These are phyloP conservation scores for Nephila pilipes DNA, from an alignment of 1,140 invertebrate species.

Conservation along the genomic window DNA sequence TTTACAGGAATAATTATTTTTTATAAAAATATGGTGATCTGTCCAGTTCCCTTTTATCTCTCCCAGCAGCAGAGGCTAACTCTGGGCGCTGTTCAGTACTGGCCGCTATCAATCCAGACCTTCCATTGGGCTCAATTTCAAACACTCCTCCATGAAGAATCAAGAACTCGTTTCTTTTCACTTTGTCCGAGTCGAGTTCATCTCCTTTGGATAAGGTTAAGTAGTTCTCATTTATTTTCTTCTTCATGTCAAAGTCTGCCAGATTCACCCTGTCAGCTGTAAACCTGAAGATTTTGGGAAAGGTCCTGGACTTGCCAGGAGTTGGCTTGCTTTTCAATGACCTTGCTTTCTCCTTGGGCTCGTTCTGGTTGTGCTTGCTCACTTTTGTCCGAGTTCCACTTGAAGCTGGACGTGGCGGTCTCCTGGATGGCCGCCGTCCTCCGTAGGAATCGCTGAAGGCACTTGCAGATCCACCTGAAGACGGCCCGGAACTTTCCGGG, in stretches of 20 bases:
- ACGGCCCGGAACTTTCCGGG: not conserved
- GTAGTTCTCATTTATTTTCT: conserved; percentile 76
- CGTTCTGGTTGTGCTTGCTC: conserved; percentile 46
- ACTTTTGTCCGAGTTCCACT: conserved; percentile 68
- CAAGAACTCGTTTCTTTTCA: conserved; percentile 76
- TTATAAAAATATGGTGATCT: not conserved
- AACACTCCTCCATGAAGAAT: conserved; percentile 78
- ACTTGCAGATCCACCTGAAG: not conserved
- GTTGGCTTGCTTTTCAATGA: conserved; percentile 28
- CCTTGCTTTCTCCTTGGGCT: conserved; percentile 45
- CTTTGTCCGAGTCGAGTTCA: conserved; percentile 75
- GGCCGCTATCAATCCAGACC: conserved; percentile 7
- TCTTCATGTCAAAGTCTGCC: conserved; percentile 77
- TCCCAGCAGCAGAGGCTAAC: not conserved
- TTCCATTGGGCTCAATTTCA: conserved; percentile 57
- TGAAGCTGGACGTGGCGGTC: conserved; percentile 60
- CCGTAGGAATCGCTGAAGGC: conserved; percentile 13
- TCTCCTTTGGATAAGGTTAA: conserved; percentile 83
- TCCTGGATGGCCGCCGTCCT: conserved; percentile 1
- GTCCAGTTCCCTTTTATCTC: not conserved
- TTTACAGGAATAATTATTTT: not conserved
- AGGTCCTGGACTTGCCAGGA: conserved; percentile 57
- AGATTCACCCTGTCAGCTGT: conserved; percentile 77
- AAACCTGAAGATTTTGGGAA: conserved; percentile 78
- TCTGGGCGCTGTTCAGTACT: not conserved